Percentiles rank a stretch among this genome's conserved stretches.
Evolutionary conservation across 2,113 vertebrate genomes (phyloP).

Genomic region (Nerophis lumbriciformis): DNA sequence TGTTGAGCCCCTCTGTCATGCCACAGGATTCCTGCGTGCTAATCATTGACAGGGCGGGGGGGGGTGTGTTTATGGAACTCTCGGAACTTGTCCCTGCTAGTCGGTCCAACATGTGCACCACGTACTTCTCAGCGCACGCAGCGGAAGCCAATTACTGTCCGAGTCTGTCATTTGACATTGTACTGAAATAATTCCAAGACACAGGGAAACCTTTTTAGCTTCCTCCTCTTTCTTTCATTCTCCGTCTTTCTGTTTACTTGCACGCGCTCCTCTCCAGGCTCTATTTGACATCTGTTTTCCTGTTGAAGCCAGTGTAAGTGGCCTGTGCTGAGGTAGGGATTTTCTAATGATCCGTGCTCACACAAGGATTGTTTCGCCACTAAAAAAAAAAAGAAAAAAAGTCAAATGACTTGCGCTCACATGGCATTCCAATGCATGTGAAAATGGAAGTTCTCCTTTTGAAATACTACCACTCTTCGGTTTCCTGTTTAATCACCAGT

Average conservation of each 20-base stretch:
- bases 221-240: background rate
- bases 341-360: constrained; percentile 36
- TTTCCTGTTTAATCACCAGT: constrained; percentile 43
- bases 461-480: constrained; percentile 29
- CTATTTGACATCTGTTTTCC: constrained; percentile 53
- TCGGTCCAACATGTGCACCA: constrained; percentile 30
- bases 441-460: constrained; percentile 36
- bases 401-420: constrained; percentile 48
- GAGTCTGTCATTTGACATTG: constrained; percentile 39
- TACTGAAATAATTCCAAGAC: constrained; percentile 26
- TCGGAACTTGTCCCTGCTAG: constrained; percentile 49
- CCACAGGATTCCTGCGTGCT: constrained; percentile 32
- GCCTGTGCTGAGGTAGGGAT: constrained; percentile 36
- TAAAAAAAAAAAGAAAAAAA: constrained; percentile 18
- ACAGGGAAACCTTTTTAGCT: constrained; percentile 1
- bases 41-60: constrained; percentile 46
- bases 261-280: constrained; percentile 34
- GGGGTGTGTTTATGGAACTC: constrained; percentile 41
- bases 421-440: constrained; percentile 42
- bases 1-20: constrained; percentile 18
- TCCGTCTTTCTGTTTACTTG: constrained; percentile 17
- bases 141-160: constrained; percentile 33
- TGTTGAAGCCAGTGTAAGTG: constrained; percentile 31
- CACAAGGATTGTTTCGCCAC: constrained; percentile 37
- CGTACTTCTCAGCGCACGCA: constrained; percentile 15